These are phyloP conservation scores for Argyresthia albistria DNA, from an alignment of 2,888 invertebrate genomes.

Conservation along the genomic window DNA sequence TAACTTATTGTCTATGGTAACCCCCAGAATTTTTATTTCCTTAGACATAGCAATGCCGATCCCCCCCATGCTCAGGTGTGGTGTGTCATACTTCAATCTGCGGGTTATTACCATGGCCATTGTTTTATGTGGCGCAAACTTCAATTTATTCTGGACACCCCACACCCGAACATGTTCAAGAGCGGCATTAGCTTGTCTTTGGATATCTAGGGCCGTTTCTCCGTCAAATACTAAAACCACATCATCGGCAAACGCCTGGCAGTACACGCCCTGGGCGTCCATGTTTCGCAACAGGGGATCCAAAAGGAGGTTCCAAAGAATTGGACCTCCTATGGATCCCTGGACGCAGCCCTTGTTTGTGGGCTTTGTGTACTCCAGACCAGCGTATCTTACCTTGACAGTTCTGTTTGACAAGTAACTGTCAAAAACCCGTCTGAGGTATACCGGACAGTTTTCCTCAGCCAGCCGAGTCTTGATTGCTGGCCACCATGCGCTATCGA, in stretches of 20 bases:
- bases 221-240: background rate
- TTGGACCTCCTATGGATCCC: no score
- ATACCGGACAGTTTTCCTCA: background rate
- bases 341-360: background rate
- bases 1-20: slow-evolving; percentile 6
- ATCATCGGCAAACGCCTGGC: background rate
- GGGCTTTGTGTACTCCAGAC: background rate
- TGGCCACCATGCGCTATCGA: slow-evolving; percentile 12
- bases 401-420: background rate
- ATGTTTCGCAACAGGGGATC: background rate
- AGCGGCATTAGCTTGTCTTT: background rate
- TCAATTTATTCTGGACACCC: background rate
- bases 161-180: slow-evolving; percentile 5
- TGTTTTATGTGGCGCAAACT: no score
- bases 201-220: background rate
- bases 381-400: background rate
- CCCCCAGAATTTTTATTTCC: slow-evolving; percentile 5
- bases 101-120: no score
- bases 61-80: no score
- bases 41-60: no score
- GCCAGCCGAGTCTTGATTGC: background rate
- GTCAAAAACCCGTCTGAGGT: background rate
- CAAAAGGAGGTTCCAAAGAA: background rate
- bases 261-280: no score
- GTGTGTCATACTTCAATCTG: no score